These are phyloP conservation scores for Ischnus inquisitorius DNA, from an alignment of 2,888 invertebrate genomes.

Conservation along the genomic window DNA sequence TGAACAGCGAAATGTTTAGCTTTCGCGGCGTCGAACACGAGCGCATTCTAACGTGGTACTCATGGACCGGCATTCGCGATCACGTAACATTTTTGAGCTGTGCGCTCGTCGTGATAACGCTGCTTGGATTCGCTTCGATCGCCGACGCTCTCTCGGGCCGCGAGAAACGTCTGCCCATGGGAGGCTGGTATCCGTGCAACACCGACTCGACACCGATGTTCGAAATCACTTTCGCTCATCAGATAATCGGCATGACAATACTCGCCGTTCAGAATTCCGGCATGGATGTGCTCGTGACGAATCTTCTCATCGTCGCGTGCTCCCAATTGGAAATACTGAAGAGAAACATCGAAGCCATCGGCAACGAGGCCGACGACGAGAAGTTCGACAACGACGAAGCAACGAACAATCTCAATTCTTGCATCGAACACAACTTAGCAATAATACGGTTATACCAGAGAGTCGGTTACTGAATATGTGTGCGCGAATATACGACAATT, in stretches of 20 bases:
- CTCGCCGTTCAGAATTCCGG: slow-evolving; percentile 77
- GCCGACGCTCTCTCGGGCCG: slow-evolving; percentile 66
- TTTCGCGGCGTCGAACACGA: slow-evolving; percentile 70
- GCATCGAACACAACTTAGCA: slow-evolving; percentile 72
- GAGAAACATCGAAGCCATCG: slow-evolving; percentile 71
- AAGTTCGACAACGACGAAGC: not conserved
- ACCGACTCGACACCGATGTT: slow-evolving; percentile 73
- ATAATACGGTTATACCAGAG: slow-evolving; percentile 70
- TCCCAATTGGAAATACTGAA: slow-evolving; percentile 77
- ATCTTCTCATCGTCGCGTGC: slow-evolving; percentile 76
- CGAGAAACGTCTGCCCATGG: slow-evolving; percentile 72
- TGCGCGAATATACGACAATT: too few relatives aligned
- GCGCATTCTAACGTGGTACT: slow-evolving; percentile 68
- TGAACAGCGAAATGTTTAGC: slow-evolving; percentile 69
- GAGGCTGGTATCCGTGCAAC: slow-evolving; percentile 79
- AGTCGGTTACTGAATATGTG: not conserved
- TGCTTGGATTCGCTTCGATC: slow-evolving; percentile 74
- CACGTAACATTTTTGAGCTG: slow-evolving; percentile 75
- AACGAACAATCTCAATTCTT: slow-evolving; percentile 66
- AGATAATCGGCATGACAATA: slow-evolving; percentile 70
- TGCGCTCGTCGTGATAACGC: slow-evolving; percentile 70
- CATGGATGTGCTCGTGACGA: slow-evolving; percentile 77
- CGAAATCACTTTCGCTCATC: slow-evolving; percentile 75
- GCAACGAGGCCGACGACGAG: slow-evolving; percentile 9
- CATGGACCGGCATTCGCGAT: slow-evolving; percentile 77